Evolutionary conservation across 2,113 vertebrate species (phyloP).

Genomic region (Columba livia): DNA sequence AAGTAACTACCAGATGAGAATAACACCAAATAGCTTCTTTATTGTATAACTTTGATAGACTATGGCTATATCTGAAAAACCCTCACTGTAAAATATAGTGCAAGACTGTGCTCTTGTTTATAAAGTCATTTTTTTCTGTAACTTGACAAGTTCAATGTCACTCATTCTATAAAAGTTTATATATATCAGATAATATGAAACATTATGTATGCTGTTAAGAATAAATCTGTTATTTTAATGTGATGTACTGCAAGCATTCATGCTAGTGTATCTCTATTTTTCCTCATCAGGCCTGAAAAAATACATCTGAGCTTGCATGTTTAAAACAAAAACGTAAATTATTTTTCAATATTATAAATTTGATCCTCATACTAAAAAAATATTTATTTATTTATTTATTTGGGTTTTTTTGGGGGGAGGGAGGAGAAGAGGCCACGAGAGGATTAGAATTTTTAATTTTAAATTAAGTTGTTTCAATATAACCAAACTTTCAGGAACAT

Average conservation of each 20-base stretch:
- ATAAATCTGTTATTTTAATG: background rate
- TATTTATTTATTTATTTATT: no score
- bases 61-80: background rate
- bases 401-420: no score
- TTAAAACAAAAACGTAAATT: background rate
- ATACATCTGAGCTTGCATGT: background rate
- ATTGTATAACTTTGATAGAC: background rate
- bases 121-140: background rate
- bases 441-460: background rate
- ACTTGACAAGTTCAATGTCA: background rate
- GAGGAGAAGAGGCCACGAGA: accelerated
- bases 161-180: background rate
- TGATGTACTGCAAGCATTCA: background rate
- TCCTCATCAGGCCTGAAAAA: background rate
- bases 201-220: background rate
- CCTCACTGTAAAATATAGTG: background rate
- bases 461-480: background rate
- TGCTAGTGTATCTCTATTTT: background rate
- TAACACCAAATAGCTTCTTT: slow-evolving; percentile 8
- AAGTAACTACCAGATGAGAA: slow-evolving; percentile 28
- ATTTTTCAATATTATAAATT: background rate
- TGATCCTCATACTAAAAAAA: background rate
- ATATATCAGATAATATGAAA: background rate
- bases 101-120: background rate
- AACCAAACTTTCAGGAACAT: background rate